Evolutionary conservation across 2,797 vertebrate species (phyloP).

Genomic region (Coreius guichenoti): DNA sequence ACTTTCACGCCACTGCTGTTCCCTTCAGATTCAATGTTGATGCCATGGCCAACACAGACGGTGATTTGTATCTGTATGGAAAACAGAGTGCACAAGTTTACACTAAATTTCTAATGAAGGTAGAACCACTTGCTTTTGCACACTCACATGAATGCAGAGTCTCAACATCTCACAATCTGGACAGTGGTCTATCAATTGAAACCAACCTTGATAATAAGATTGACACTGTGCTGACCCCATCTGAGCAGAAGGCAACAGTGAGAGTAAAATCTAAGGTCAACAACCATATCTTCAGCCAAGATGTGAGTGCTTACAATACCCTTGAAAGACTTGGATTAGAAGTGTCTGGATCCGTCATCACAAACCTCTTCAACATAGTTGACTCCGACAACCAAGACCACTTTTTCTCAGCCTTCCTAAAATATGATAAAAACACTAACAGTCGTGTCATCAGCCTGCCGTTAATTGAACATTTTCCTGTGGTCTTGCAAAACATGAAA

Average conservation of each 20-base stretch:
- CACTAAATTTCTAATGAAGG: conserved; percentile 86
- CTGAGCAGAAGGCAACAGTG: conserved; percentile 81
- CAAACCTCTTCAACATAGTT: conserved; percentile 76
- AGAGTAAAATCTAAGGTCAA: conserved; percentile 87
- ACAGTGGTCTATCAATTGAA: conserved; percentile 68
- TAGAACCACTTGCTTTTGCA: conserved; percentile 84
- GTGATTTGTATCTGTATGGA: conserved; percentile 81
- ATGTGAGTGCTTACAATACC: conserved; percentile 84
- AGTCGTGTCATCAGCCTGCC: conserved; percentile 85
- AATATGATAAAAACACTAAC: conserved; percentile 92
- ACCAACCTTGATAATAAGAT: conserved; percentile 81
- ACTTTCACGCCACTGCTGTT: conserved; percentile 77
- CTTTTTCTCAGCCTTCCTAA: conserved; percentile 83
- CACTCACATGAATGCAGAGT: conserved; percentile 88
- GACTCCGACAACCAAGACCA: conserved; percentile 84
- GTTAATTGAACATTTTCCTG: conserved; percentile 79
- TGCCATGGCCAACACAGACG: conserved; percentile 83
- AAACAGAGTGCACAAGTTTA: conserved; percentile 88
- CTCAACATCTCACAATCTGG: conserved; percentile 78
- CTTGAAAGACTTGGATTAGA: conserved; percentile 84
- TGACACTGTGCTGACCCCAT: conserved; percentile 77
- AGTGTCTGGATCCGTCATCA: conserved; percentile 78
- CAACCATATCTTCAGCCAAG: conserved; percentile 83
- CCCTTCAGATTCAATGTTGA: conserved; percentile 87
- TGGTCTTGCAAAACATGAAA: conserved; percentile 82